Base-by-base conservation (phyloP, 2,888 invertebrate genomes). In the Cetonia aurata region DNA sequence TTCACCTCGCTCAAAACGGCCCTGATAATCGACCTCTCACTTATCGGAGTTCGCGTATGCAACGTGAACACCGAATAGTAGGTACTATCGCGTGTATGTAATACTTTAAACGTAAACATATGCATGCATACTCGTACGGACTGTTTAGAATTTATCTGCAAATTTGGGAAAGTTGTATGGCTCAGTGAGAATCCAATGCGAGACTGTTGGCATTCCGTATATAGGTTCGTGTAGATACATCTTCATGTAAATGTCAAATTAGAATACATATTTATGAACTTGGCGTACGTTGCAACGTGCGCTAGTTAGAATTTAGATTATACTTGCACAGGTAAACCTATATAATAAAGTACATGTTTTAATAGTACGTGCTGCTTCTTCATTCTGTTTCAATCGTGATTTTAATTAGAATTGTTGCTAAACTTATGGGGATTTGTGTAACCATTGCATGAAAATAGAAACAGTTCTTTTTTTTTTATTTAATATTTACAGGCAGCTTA, bases 1-100 rank as follows among this genome's bases (percentile, higher is more conserved):
- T 62, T 62, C 62, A 62, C 62, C 62, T 62, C 62, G 62, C 33
- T 62, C 48, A 48, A 48, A 62, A 62, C 62, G 62, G 62, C 62
- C 62, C 62, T 62, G 62, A 62, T 48, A 33, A 62, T 62, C 48
- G 62, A 48, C 62, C 62, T 62, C 62, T 62, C 62, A 62, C 62
- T 62, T 48, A 62, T 62, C 62, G 48, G 48, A 9, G 62, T 48
- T 62, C 48, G 62, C 48, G 15, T 62, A 48, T 62, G 62, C 33
- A 48, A 33, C 15, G 31, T 13, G 60, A 60, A 46, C 48, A 31
- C 46, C 48, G 48, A 48, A 33, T 48, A 8, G 10, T 15, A 15
- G 13, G 6, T 15, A 52, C 19, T 12, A 17, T 52, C 19, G 9
- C 19, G 19, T 15, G 17, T 17, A 50, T 13, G 50, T 50, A n/a